Percentiles rank a stretch among this genome's conserved stretches.
Evolutionary conservation across 2,888 invertebrate genomes (phyloP).

Genomic region (Heteromurus nitidus): DNA sequence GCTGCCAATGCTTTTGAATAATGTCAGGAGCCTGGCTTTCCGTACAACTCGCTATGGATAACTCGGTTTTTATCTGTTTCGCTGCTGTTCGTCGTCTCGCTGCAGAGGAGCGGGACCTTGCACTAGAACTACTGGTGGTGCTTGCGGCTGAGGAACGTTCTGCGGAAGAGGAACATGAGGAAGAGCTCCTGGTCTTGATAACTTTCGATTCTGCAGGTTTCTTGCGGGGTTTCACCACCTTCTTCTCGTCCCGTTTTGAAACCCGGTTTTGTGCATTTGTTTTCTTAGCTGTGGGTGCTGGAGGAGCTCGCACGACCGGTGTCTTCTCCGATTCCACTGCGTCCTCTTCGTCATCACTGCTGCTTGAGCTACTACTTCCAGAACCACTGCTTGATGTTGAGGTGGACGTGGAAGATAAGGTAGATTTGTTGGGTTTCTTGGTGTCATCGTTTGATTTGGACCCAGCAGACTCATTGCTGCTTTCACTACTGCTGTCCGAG

Average conservation of each 20-base stretch:
- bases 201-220: conserved; percentile 37
- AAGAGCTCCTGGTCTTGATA: conserved; percentile 52
- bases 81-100: not conserved
- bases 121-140: conserved; percentile 60
- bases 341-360: conserved; percentile 44
- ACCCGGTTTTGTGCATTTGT: conserved; percentile 46
- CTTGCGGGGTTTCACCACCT: conserved; percentile 28
- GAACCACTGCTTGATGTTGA: conserved; percentile 56
- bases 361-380: conserved; percentile 38
- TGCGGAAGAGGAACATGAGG: conserved; percentile 60
- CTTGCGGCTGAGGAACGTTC: conserved; percentile 52
- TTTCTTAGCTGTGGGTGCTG: conserved; percentile 32
- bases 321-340: conserved; percentile 41
- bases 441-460: conserved; percentile 49
- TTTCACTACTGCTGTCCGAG: conserved; percentile 58
- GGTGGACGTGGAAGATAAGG: conserved; percentile 53
- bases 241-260: conserved; percentile 56
- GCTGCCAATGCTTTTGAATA: conserved; percentile 63
- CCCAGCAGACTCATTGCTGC: conserved; percentile 55
- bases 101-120: conserved; percentile 53
- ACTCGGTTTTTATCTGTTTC: conserved; percentile 38
- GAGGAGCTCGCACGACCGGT: conserved; percentile 53
- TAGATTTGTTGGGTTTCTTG: conserved; percentile 41
- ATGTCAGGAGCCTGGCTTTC: conserved; percentile 50
- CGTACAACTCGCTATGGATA: conserved; percentile 46